These are phyloP conservation scores for Habropoda laboriosa DNA, from an alignment of 1,140 invertebrate species.

Conservation along the genomic window DNA sequence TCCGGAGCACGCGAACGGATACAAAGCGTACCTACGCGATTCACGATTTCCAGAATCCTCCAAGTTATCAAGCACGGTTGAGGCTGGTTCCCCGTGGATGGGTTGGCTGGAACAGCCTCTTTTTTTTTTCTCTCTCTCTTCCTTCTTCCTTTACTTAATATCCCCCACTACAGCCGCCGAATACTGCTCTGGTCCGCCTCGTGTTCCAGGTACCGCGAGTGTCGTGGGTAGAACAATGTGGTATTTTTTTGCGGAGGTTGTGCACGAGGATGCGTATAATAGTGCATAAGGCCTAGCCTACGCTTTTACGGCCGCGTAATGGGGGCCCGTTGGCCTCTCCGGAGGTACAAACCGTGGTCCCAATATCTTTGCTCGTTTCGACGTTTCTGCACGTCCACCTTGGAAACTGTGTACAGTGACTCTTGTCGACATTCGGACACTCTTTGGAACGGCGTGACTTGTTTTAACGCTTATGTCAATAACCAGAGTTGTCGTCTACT, in stretches of 20 bases:
- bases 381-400: slow-evolving; percentile 15
- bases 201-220: slow-evolving; percentile 65
- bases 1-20: slow-evolving; percentile 18
- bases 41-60: slow-evolving; percentile 36
- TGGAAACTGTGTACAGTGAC: too few species aligned
- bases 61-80: slow-evolving; percentile 25
- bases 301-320: slow-evolving; percentile 79
- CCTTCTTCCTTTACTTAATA: slow-evolving; percentile 6
- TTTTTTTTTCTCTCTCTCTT: too few species aligned
- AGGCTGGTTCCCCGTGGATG: slow-evolving; percentile 2
- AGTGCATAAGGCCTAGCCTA: slow-evolving; percentile 71
- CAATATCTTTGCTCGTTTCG: slow-evolving; percentile 47
- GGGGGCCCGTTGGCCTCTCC: slow-evolving; percentile 76
- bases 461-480: too few species aligned
- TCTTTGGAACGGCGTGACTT: too few species aligned
- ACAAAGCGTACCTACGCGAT: slow-evolving; percentile 33
- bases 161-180: slow-evolving; percentile 45
- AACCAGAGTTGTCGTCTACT: too few species aligned
- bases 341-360: slow-evolving; percentile 65
- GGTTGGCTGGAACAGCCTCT: neutral
- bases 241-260: slow-evolving; percentile 52
- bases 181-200: slow-evolving; percentile 25
- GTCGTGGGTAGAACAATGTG: slow-evolving; percentile 72
- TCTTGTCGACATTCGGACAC: too few species aligned
- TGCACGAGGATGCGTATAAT: slow-evolving; percentile 69